phyloP scores from a whole-genome alignment of 2,797 vertebrate genomes.

The Eulemur coronatus region DNA sequence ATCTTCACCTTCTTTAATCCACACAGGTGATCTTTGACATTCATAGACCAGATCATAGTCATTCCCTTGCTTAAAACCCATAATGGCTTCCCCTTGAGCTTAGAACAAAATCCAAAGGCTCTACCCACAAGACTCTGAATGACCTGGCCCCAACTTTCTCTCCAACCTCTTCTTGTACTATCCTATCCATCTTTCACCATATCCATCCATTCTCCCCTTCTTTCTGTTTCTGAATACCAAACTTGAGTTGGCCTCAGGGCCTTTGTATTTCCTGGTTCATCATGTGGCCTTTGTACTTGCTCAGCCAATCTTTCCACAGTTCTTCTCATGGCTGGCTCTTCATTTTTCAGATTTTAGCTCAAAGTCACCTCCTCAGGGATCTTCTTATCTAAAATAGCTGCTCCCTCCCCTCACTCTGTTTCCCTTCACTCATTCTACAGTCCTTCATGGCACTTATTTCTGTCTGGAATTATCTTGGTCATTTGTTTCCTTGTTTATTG shows the following conservation, averaged over 20 bases:
- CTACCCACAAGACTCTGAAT: background rate
- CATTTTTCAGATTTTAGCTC: no score
- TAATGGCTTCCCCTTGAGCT: background rate
- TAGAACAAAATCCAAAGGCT: background rate
- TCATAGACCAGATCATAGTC: background rate
- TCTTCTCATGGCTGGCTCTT: no score
- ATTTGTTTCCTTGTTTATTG: background rate
- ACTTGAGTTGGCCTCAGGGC: no score
- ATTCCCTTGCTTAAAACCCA: background rate
- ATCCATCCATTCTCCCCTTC: background rate
- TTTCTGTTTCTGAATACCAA: background rate
- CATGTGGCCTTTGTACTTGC: no score
- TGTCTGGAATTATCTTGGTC: background rate
- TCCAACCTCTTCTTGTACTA: background rate
- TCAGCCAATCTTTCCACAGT: no score
- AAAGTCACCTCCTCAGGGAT: background rate
- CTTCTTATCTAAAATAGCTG: background rate
- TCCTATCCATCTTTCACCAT: background rate
- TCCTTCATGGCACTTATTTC: background rate
- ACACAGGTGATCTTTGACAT: background rate
- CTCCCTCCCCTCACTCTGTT: background rate
- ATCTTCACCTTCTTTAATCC: background rate
- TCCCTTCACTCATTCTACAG: background rate
- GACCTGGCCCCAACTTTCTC: background rate
- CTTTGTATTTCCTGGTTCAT: no score